phyloP scores from a whole-genome alignment of 2,113 vertebrate species.

The Eubucco bourcierii region DNA sequence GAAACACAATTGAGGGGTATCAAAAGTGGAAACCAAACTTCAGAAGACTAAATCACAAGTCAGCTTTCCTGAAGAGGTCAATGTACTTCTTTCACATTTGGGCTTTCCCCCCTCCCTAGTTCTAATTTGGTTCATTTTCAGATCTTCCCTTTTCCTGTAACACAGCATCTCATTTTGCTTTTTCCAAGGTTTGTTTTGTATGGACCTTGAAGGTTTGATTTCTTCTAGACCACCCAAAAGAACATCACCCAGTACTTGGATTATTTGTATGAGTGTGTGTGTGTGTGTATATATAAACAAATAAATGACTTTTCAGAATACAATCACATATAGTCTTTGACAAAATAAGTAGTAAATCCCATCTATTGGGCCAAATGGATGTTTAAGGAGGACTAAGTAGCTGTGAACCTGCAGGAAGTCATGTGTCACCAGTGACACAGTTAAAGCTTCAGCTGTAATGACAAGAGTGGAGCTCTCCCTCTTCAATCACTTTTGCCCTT shows the following conservation, averaged over 20 bases:
- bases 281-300: too few relatives aligned
- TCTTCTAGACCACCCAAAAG: background rate
- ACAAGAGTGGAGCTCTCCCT: background rate
- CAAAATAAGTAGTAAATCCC: background rate
- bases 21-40: background rate
- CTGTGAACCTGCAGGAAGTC: background rate
- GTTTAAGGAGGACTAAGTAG: background rate
- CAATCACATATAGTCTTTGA: background rate
- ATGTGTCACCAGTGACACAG: background rate
- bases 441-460: background rate
- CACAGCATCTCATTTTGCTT: background rate
- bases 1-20: background rate
- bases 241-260: too few relatives aligned
- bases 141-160: background rate
- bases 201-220: background rate
- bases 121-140: background rate
- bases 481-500: background rate
- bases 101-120: too few relatives aligned
- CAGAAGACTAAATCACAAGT: background rate
- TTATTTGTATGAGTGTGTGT: too few relatives aligned
- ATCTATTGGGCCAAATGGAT: background rate
- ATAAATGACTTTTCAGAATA: background rate
- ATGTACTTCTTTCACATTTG: background rate
- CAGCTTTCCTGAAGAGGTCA: background rate
- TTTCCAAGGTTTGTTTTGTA: background rate